phyloP scores from a whole-genome alignment of 2,888 invertebrate species.

The Phortica okadai region DNA sequence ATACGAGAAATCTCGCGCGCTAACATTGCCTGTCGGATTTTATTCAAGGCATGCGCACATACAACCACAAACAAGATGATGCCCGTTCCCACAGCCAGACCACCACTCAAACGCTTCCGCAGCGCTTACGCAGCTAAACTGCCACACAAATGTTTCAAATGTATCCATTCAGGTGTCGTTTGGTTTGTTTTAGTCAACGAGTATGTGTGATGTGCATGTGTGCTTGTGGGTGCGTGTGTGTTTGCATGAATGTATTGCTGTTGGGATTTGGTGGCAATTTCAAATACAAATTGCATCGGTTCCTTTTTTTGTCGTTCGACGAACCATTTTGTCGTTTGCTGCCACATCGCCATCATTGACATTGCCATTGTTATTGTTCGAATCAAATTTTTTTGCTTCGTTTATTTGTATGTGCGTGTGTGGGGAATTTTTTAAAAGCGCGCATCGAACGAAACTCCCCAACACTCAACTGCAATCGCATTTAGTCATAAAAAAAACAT shows the following conservation, averaged over 20 bases:
- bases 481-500: background rate
- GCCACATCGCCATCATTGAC: background rate
- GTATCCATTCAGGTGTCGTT: background rate
- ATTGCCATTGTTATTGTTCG: background rate
- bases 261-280: constrained; percentile 71
- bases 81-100: constrained; percentile 8
- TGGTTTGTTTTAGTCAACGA: background rate
- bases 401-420: constrained; percentile 40
- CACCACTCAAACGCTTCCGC: constrained; percentile 32
- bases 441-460: constrained; percentile 69
- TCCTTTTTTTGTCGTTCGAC: constrained; percentile 59
- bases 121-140: background rate
- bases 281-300: constrained; percentile 69
- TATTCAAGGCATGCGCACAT: background rate
- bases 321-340: constrained; percentile 59
- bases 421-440: constrained; percentile 53
- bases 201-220: background rate
- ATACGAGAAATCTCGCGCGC: background rate
- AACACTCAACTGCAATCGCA: constrained; percentile 70
- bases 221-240: background rate
- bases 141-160: background rate
- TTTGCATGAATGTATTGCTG: constrained; percentile 42
- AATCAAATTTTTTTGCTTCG: constrained; percentile 20
- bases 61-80: constrained; percentile 31
- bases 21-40: constrained; percentile 1